phyloP scores from a whole-genome alignment of 2,888 invertebrate genomes.

The Venustoraphidia nigricollis region DNA sequence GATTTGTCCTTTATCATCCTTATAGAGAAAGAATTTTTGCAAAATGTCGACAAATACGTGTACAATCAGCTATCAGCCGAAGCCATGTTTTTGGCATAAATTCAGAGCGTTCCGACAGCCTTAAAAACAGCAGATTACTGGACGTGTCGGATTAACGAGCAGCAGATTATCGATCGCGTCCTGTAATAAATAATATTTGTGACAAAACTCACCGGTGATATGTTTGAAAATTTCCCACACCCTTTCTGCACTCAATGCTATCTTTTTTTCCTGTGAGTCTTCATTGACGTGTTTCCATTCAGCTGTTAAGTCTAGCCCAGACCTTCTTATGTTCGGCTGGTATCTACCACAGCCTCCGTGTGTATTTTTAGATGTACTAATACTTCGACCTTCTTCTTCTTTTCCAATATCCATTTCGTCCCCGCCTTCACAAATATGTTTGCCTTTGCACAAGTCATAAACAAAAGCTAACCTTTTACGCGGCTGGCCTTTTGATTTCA shows the following conservation, averaged over 20 bases:
- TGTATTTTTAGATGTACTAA: slow-evolving; percentile 37
- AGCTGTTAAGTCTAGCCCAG: slow-evolving; percentile 84
- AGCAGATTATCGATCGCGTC: too few relatives aligned
- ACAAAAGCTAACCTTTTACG: slow-evolving; percentile 88
- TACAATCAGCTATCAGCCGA: too few relatives aligned
- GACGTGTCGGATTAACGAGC: too few relatives aligned
- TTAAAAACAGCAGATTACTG: too few relatives aligned
- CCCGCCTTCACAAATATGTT: slow-evolving; percentile 96
- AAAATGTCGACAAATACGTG: too few relatives aligned
- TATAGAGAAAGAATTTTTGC: too few relatives aligned
- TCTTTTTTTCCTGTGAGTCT: slow-evolving; percentile 95
- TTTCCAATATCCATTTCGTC: slow-evolving; percentile 91
- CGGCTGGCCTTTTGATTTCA: slow-evolving; percentile 93
- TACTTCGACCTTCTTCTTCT: slow-evolving; percentile 45
- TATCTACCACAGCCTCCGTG: slow-evolving; percentile 98
- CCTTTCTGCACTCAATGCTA: slow-evolving; percentile 81
- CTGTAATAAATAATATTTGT: too few relatives aligned
- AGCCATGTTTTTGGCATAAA: too few relatives aligned
- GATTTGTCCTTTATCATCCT: too few relatives aligned
- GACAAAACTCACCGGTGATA: slow-evolving; percentile 45
- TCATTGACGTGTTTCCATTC: slow-evolving; percentile 99
- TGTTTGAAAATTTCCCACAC: slow-evolving; percentile 95
- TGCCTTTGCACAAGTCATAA: slow-evolving; percentile 95
- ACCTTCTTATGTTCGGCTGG: slow-evolving; percentile 82
- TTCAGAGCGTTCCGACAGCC: too few relatives aligned